These are phyloP conservation scores for Apamea crenata DNA, from an alignment of 2,888 invertebrate species.

Conservation along the genomic window DNA sequence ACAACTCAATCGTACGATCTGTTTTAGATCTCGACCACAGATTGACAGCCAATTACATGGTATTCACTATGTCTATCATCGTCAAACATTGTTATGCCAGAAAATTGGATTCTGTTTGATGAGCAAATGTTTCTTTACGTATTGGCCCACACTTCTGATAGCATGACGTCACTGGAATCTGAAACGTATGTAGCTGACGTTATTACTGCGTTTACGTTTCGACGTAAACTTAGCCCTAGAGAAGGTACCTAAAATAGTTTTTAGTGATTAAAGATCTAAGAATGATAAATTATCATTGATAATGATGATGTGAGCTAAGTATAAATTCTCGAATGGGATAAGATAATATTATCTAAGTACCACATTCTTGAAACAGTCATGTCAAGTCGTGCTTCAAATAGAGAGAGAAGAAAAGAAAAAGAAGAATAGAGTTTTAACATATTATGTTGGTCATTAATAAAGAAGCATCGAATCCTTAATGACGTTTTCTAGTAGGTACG, in stretches of 20 bases:
- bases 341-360: not conserved
- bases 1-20: slow-evolving; percentile 51
- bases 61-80: slow-evolving; percentile 57
- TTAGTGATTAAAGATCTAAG: not conserved
- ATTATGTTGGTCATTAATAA: too few species aligned
- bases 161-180: slow-evolving; percentile 42
- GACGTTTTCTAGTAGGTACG: not conserved
- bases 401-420: not conserved
- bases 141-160: slow-evolving; percentile 48
- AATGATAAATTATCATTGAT: too few species aligned
- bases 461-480: not conserved
- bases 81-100: slow-evolving; percentile 52
- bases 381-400: not conserved
- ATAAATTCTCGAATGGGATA: not conserved
- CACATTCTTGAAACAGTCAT: not conserved
- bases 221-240: slow-evolving; percentile 6
- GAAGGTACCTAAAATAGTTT: slow-evolving; percentile 16
- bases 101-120: slow-evolving; percentile 61
- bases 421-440: not conserved
- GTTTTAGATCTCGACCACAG: slow-evolving; percentile 51
- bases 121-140: slow-evolving; percentile 54
- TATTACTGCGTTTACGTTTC: slow-evolving; percentile 23
- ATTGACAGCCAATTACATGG: slow-evolving; percentile 62
- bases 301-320: too few species aligned
- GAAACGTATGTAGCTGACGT: slow-evolving; percentile 29